These are phyloP conservation scores for Brachylomia viminalis DNA, from an alignment of 2,888 invertebrate species.

Conservation along the genomic window DNA sequence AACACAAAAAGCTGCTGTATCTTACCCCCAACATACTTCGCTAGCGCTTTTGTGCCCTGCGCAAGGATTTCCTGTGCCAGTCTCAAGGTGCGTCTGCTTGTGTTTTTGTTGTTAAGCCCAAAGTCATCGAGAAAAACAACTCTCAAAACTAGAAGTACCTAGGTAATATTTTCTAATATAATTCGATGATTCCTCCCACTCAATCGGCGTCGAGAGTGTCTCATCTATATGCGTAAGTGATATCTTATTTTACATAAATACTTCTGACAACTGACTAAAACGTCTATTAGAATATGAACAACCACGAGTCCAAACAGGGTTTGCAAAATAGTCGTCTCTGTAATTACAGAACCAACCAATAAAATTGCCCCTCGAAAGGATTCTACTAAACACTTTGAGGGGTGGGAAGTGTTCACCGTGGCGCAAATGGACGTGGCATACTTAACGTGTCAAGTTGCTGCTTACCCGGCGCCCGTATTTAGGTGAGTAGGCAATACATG, in stretches of 20 bases:
- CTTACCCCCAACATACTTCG: slow-evolving; percentile 78
- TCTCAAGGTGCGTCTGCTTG: slow-evolving; percentile 91
- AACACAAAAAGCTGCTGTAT: slow-evolving; percentile 86
- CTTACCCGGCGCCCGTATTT: slow-evolving; percentile 92
- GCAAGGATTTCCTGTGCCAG: slow-evolving; percentile 91
- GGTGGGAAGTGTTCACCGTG: slow-evolving; percentile 92
- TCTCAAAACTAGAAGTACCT: slow-evolving; percentile 17
- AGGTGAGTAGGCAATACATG: slow-evolving; percentile 91
- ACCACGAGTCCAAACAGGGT: slow-evolving; percentile 34
- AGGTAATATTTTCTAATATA: slow-evolving; percentile 24
- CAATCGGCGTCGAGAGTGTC: background rate
- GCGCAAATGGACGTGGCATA: slow-evolving; percentile 88
- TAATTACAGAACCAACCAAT: slow-evolving; percentile 92
- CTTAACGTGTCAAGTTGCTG: slow-evolving; percentile 92
- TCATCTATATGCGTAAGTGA: slow-evolving; percentile 29
- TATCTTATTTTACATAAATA: slow-evolving; percentile 8
- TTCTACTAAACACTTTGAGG: slow-evolving; percentile 90
- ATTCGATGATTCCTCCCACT: background rate
- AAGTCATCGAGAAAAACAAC: slow-evolving; percentile 13
- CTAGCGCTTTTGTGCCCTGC: slow-evolving; percentile 89
- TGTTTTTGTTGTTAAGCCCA: slow-evolving; percentile 34
- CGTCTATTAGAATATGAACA: slow-evolving; percentile 36
- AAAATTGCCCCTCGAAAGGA: slow-evolving; percentile 91
- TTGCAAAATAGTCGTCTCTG: slow-evolving; percentile 74
- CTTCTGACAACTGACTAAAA: slow-evolving; percentile 32